These are phyloP conservation scores for Entelurus aequoreus DNA, from an alignment of 2,113 vertebrate species.

Conservation along the genomic window DNA sequence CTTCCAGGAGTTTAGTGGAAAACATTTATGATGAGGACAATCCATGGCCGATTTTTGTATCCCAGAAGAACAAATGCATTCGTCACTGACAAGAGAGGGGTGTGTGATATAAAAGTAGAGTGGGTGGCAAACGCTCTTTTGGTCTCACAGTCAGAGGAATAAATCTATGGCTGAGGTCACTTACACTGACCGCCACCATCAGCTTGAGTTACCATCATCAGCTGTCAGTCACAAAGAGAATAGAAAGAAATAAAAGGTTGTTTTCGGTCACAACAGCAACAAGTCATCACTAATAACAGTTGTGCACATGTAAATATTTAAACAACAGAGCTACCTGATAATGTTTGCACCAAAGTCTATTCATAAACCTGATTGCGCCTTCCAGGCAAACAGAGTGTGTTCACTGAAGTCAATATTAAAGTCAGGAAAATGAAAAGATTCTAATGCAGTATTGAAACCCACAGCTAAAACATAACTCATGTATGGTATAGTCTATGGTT, in stretches of 20 bases:
- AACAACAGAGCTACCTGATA: background rate
- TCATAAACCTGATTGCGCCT: background rate
- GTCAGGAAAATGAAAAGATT: too few relatives aligned
- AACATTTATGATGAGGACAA: slow-evolving; percentile 9
- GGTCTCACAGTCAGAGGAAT: background rate
- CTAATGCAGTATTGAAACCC: too few relatives aligned
- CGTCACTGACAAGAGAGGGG: slow-evolving; percentile 26
- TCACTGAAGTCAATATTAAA: too few relatives aligned
- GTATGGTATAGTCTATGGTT: too few relatives aligned
- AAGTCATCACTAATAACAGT: slow-evolving; percentile 24
- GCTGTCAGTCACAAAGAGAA: slow-evolving; percentile 3
- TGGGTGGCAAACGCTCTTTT: slow-evolving; percentile 20
- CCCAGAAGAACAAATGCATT: slow-evolving; percentile 12
- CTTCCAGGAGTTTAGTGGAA: slow-evolving; percentile 35
- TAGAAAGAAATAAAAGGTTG: slow-evolving; percentile 26
- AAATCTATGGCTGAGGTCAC: slow-evolving; percentile 7
- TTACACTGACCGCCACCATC: slow-evolving; percentile 3
- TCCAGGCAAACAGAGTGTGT: too few relatives aligned
- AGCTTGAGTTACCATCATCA: background rate
- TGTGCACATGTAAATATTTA: slow-evolving; percentile 23
- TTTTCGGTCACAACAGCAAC: slow-evolving; percentile 26
- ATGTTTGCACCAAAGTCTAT: background rate
- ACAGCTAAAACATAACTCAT: too few relatives aligned
- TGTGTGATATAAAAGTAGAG: slow-evolving; percentile 12
- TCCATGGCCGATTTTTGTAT: slow-evolving; percentile 17